Base-by-base conservation (phyloP, 2,888 invertebrate genomes). In the Sthenelais limicola region DNA sequence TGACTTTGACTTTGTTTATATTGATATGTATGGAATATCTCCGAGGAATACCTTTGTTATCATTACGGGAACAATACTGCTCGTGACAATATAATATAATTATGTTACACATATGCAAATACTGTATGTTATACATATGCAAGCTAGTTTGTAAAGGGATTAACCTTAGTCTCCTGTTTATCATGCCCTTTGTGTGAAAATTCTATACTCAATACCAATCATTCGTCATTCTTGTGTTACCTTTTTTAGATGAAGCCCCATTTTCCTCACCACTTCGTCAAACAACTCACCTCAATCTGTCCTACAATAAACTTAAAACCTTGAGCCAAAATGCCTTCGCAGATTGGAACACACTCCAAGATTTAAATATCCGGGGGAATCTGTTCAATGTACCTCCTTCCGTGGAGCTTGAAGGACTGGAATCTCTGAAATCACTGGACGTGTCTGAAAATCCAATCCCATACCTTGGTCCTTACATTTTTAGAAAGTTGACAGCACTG, bases 391-490 rank as follows among this genome's bases (percentile, higher is more conserved):
- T 33, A 33, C 18, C 32, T 21, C 56, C 56, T 9, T n/a, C 33
- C 2, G 56, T 5, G n/a, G 21, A 32, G 32, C 56, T 56, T 32
- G 30, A 30, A n/a, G 15, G 18, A 33, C 3, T 32, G 1, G 33
- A 32, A n/a, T n/a, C 18, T 9, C 56, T 56, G 30, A 28, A 21
- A 33, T 4, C 56, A 18, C 56, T 56, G 28, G 56, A 30, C 24
- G 56, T 56, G 56, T 56, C 56, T 33, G 24, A 33, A 18, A 56
- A 56, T 33, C 56, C 56, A 1, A 28, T 56, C 18, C 18, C 18
- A 7, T 33, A 1, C 30, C 56, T 56, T 3, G 32, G 18, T 18
- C 32, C 2, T 18, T 33, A 3, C 3, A 33, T 2, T 1, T 56
- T 56, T 21, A 28, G 32, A 5, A 56, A 4, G 32, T 18, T 56